phyloP scores from a whole-genome alignment of 2,113 vertebrate genomes.

The Microcebus jonahi region DNA sequence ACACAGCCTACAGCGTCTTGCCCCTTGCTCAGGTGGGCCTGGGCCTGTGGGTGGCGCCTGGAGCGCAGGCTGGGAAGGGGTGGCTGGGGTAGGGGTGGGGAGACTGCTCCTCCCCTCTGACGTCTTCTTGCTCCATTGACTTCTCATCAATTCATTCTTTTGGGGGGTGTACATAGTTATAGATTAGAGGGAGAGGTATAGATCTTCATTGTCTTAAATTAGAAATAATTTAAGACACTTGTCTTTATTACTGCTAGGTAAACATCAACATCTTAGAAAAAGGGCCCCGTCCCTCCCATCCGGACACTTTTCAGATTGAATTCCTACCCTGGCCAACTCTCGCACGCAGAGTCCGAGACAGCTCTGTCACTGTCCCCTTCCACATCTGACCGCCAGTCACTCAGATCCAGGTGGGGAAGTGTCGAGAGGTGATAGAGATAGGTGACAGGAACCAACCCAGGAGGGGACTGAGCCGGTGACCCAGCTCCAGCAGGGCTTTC shows the following conservation, averaged over 20 bases:
- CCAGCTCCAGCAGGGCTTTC: background rate
- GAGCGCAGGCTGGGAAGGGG: fast-evolving
- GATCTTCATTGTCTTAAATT: background rate
- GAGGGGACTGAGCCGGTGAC: background rate
- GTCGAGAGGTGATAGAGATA: background rate
- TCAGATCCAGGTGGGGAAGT: background rate
- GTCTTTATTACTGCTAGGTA: background rate
- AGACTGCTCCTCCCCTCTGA: background rate
- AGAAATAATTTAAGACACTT: background rate
- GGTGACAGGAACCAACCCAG: background rate
- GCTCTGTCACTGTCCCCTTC: background rate
- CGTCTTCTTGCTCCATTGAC: background rate
- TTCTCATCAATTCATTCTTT: background rate
- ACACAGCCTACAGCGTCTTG: background rate
- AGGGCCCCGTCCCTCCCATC: background rate
- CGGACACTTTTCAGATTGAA: background rate
- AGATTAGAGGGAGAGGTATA: background rate
- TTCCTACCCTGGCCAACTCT: background rate
- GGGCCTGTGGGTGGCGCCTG: fast-evolving
- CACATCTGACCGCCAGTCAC: background rate
- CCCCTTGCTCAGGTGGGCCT: background rate
- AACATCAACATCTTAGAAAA: background rate
- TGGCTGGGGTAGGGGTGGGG: fast-evolving
- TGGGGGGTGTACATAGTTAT: background rate
- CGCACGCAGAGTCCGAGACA: background rate